These are phyloP conservation scores for Berghia stephanieae DNA, from an alignment of 1,140 invertebrate species.

Conservation along the genomic window DNA sequence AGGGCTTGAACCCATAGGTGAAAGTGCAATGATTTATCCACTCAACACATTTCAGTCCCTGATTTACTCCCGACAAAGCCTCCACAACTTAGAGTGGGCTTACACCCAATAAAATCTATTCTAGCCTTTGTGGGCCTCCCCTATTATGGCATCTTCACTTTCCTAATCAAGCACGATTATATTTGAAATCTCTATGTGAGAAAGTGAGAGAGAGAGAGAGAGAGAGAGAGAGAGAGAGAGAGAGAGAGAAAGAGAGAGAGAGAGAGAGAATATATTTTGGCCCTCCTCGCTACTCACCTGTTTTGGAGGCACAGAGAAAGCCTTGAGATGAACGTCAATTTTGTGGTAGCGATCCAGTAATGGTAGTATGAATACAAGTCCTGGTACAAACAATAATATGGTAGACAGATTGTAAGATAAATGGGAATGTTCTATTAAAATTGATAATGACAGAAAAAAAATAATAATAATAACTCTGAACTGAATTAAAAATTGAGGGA, in stretches of 20 bases:
- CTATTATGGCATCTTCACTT: too few relatives aligned
- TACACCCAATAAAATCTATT: too few relatives aligned
- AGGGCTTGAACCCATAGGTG: too few relatives aligned
- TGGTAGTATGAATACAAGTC: constrained; percentile 56
- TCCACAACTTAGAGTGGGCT: too few relatives aligned
- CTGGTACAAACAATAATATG: constrained; percentile 37
- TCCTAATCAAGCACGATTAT: not conserved
- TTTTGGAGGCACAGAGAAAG: constrained; percentile 64
- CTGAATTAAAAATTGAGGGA: not conserved
- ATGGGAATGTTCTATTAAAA: not conserved
- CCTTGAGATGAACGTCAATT: constrained; percentile 55
- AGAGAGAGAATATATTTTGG: not conserved
- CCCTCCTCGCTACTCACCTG: constrained; percentile 47
- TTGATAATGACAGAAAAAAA: not conserved
- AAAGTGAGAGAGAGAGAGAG: not conserved
- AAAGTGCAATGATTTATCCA: too few relatives aligned
- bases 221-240: not conserved
- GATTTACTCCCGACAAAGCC: too few relatives aligned
- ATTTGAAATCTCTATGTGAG: not conserved
- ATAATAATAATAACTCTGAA: not conserved
- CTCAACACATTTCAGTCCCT: too few relatives aligned
- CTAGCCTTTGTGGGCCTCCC: too few relatives aligned
- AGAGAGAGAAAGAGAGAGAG: not conserved
- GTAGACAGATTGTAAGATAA: not conserved
- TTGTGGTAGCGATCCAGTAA: constrained; percentile 50